Evolutionary conservation across 2,113 vertebrate species (phyloP), one percentile per base, ranked within the genome.

Genomic region (Eudyptes chrysolophus): DNA sequence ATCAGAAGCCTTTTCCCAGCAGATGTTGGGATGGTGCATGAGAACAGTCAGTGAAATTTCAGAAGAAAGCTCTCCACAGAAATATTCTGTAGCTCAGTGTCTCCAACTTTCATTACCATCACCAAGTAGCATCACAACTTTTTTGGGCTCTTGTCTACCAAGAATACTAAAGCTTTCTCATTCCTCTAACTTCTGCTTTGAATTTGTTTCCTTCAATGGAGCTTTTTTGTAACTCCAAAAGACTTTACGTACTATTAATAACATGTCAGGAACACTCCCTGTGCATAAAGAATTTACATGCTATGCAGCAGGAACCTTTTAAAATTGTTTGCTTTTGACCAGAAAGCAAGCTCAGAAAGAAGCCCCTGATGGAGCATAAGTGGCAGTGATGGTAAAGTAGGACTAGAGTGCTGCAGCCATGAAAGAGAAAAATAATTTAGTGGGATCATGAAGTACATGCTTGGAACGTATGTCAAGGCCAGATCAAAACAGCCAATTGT

Each of bases 401-500:
- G 66, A 92, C 49, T 66, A 29, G 83, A 89, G 78, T 30, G 64
- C 71, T 80, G 34, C 54, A 72, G 58, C 40, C 61, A 76, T 29
- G 21, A 82, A 87, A 87, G 46, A 95, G 38, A 84, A 90, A 90
- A 86, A 83, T 30, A 83, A 87, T 62, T 61, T 30, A 74, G 36
- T 51, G 70, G 64, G 81, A 83, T 82, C 27, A 48, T 64, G 55
- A 79, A 92, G 58, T 89, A 92, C 71, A 92, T 90, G 46, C 68
- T 84, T 93, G 85, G 82, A 96, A 92, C 60, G 36, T 69, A 92
- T 51, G 79, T 92, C 87, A 94, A 94, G 83, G 90, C 78, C 82
- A 90, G 92, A 95, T 94, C 79, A 95, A 95, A 93, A 83, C 76
- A 92, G 82, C 38, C 88, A 92, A 87, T 91, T 95, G 95, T 94